Conservation (phyloP, 2,797 vertebrate genomes). For the Falco peregrinus region DNA sequence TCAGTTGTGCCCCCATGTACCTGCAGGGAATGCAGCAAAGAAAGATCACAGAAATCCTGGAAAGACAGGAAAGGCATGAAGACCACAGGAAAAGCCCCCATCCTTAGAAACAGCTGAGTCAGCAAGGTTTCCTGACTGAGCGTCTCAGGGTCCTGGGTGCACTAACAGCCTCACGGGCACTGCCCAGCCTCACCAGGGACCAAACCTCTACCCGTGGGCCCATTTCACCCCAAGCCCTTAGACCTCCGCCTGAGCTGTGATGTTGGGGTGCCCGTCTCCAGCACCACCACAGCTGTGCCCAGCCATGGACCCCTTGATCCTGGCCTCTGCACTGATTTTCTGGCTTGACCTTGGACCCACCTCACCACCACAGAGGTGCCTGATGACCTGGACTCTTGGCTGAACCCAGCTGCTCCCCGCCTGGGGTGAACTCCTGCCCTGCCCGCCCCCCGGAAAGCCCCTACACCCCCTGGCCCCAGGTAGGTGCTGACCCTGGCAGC, state of each 20-base stretch:
- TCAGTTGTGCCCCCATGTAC: background rate
- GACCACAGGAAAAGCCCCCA: background rate
- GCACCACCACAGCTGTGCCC: background rate
- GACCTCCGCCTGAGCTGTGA: background rate
- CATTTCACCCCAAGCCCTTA: background rate
- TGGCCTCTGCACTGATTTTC: background rate
- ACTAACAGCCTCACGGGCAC: background rate
- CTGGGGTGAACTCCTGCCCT: background rate
- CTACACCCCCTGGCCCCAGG: background rate
- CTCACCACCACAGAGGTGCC: background rate
- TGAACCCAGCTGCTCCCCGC: background rate
- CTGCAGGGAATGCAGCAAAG: background rate
- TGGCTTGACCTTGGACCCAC: background rate
- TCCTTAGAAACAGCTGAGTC: background rate
- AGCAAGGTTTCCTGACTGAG: background rate
- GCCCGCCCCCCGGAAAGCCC: fast-evolving
- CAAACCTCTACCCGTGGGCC: background rate
- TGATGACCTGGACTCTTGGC: background rate
- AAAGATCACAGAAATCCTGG: background rate
- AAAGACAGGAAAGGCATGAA: background rate
- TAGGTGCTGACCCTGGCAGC: background rate
- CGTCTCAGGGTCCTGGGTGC: fast-evolving
- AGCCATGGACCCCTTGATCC: background rate
- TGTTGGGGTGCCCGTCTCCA: background rate
- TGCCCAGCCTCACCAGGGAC: background rate